phyloP scores from a whole-genome alignment of 2,113 vertebrate genomes.

The Rhea americana region DNA sequence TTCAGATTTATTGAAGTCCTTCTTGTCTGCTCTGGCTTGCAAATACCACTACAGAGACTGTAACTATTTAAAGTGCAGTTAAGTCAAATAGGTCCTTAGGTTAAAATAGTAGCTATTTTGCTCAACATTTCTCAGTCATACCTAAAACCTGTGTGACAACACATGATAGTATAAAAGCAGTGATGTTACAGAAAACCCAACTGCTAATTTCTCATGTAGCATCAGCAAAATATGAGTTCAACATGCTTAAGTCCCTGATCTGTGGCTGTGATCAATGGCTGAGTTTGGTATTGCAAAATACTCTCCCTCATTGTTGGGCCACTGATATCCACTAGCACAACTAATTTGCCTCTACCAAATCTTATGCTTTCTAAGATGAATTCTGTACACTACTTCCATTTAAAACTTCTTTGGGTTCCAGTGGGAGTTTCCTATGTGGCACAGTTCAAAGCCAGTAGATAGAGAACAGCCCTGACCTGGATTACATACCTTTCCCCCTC shows the following conservation, averaged over 20 bases:
- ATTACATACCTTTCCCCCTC: not conserved
- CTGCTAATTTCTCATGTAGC: not conserved
- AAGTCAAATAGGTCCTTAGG: not conserved
- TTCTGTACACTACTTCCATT: not conserved
- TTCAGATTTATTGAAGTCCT: not conserved
- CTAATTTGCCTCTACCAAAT: not conserved
- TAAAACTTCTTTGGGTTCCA: not conserved
- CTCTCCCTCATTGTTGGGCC: not conserved
- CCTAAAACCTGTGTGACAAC: not conserved
- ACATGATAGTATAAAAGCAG: not conserved
- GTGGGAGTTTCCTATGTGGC: not conserved
- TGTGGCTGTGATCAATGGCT: not conserved
- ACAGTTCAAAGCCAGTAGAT: not conserved
- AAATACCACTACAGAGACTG: not conserved
- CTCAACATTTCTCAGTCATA: not conserved
- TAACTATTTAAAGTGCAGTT: not conserved
- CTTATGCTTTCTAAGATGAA: not conserved
- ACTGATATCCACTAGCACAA: not conserved
- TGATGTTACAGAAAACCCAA: not conserved
- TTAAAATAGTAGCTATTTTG: not conserved
- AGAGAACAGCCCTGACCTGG: not conserved
- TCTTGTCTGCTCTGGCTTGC: not conserved
- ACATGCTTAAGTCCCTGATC: not conserved
- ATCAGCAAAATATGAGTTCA: not conserved
- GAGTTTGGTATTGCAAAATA: not conserved